phyloP scores from a whole-genome alignment of 2,888 invertebrate species.

The Electrophaes corylata region DNA sequence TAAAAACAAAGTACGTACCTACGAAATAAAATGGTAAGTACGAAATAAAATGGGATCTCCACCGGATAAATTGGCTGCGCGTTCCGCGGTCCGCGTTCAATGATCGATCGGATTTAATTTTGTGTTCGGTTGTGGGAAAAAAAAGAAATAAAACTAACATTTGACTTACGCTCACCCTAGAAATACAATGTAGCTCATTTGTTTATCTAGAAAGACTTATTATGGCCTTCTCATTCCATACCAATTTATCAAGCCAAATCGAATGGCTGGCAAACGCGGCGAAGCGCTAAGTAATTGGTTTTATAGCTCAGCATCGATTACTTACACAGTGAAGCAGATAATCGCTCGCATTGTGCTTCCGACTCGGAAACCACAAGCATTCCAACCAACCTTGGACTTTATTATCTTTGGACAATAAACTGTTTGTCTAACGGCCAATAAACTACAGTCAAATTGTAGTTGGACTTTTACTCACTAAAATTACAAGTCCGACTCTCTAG shows the following conservation, averaged over 20 bases:
- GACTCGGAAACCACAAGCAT: conserved; percentile 66
- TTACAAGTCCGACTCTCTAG: too few species aligned
- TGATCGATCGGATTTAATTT: conserved; percentile 10
- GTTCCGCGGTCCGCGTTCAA: conserved; percentile 21
- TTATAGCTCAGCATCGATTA: conserved; percentile 27
- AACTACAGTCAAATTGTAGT: background rate
- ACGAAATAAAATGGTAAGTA: conserved; percentile 13
- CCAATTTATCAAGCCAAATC: conserved; percentile 16
- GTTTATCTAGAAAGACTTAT: background rate
- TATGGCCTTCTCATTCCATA: background rate
- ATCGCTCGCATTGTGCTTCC: conserved; percentile 52
- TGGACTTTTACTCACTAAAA: too few species aligned
- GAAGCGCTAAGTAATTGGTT: conserved; percentile 31
- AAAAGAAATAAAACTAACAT: background rate
- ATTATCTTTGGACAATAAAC: conserved; percentile 4
- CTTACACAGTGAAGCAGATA: conserved; percentile 42
- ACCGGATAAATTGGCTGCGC: conserved; percentile 11
- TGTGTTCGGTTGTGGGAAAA: background rate
- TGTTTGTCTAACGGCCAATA: background rate
- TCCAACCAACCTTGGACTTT: conserved; percentile 35
- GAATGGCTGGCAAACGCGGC: conserved; percentile 24
- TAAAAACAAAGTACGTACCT: conserved; percentile 21
- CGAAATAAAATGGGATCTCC: conserved; percentile 21
- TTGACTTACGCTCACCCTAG: too few species aligned
- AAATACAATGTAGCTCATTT: background rate